Conservation (phyloP, 2,113 vertebrate genomes). For the Podocnemis expansa region DNA sequence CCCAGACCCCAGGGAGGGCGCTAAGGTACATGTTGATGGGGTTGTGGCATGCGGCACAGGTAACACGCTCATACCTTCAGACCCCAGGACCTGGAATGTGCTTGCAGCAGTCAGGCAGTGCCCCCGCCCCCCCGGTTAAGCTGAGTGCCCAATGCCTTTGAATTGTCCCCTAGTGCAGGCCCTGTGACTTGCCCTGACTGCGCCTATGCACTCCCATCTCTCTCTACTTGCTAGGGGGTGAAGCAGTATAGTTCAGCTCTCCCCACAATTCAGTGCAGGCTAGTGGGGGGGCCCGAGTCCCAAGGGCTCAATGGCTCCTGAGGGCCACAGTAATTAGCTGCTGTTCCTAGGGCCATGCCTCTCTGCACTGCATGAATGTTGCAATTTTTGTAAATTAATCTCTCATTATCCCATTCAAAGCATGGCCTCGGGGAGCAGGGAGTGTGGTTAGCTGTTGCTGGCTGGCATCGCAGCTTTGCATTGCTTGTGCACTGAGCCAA, state of each 20-base stretch:
- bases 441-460: not conserved
- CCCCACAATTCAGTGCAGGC: not conserved
- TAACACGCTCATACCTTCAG: not conserved
- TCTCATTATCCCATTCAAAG: not conserved
- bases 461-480: not conserved
- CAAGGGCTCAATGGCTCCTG: not conserved
- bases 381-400: constrained; percentile 26
- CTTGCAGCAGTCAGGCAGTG: not conserved
- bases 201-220: not conserved
- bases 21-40: no score
- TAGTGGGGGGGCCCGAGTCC: not conserved
- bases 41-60: not conserved
- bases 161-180: not conserved
- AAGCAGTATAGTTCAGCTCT: not conserved
- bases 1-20: no score
- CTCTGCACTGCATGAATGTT: not conserved
- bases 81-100: not conserved
- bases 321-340: not conserved
- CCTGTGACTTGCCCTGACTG: not conserved
- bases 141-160: not conserved
- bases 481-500: not conserved
- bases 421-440: not conserved
- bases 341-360: not conserved
- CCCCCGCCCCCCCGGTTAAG: not conserved
- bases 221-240: not conserved